Base-by-base conservation (phyloP, 2,888 invertebrate genomes). In the Agriopis aurantiaria region DNA sequence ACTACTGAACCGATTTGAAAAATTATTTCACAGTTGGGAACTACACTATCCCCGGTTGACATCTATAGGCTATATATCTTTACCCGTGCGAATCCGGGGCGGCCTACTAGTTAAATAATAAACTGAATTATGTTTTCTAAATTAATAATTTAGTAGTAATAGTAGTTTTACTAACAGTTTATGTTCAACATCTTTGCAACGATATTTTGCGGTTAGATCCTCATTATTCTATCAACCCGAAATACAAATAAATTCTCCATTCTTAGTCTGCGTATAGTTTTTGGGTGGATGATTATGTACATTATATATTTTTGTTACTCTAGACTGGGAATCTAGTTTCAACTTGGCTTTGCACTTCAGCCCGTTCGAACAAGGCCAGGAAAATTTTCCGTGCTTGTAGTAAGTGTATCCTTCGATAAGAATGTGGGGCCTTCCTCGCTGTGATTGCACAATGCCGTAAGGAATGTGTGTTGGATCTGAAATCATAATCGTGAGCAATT, bases 201-300 rank as follows among this genome's bases (percentile, higher is more conserved):
- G 33, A 5, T 5, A 33, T 33, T 33, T 33, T 33, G 33, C 33
- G 33, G 0, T 33, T 33, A 3, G 33, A 33, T 5, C 33, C 33
- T 33, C 14, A 49, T 12, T 49, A 49, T 8, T 14, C 14, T n/a
- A n/a, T 8, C 8, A 14, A 14, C 7, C 14, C 8, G 1, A 52
- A 17, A 40, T 23, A 12, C 40, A 55, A 60, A 60, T 40, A 48
- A 43, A 66, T 48, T 66, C n/a, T 1, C 66, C 66, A 23, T 41
- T 11, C n/a, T 41, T 48, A 43, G 72, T 75, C 41, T 68, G 69
- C 8, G 73, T 2, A 65, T 70, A 77, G 53, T 74, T 68, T 17
- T 74, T 76, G 41, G 74, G 41, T 60, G 75, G 70, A 78, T 87
- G 65, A 65, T 69, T 41, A 78, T 74, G 79, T 8, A 40, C 12